Evolutionary conservation across 2,888 invertebrate genomes (phyloP), one percentile per base, ranked within the genome.

Genomic region (Aphidius colemani): DNA sequence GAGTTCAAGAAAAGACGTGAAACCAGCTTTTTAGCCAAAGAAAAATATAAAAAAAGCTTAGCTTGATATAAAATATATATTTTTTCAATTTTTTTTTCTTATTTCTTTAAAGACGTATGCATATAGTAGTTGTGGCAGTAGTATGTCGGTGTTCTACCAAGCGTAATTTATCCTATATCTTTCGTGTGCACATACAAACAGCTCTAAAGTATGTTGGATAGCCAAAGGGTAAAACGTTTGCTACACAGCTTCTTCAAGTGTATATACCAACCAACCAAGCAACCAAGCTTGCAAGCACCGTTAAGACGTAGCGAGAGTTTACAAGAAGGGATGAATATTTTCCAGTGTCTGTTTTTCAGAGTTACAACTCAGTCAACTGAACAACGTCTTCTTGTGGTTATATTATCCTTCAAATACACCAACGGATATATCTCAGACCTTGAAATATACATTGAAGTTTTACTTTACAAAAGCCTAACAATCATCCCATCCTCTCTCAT

Each of bases 121-220:
- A 30, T 30, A 30, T 30, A 30, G 30, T 30, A 30, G 30, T 30
- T 30, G 30, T 30, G 30, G 30, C 30, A 30, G 30, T 30, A 50
- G 55, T 46, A 59, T 59, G 53, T 30, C 53, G 53, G 55, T 55
- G 39, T 44, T 45, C 50, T 8, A 41, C 63, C 44, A 55, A 53
- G 46, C 61, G 53, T 64, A 39, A 64, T 64, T 64, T 64, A 64
- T 64, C 11, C 53, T 55, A 55, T 59, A 40, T 39, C 30, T 51
- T 10, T 51, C 13, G 9, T 9, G 30, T 18, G 41, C 43, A 41
- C 44, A 44, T 13, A 64, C 57, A 59, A 59, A 50, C 49, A 44
- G 43, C 53, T 53, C 53, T 59, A 64, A 64, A 64, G 39, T 63
- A 46, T 53, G 59, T 59, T 44, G 40, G 46, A 46, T 55, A 49